Evolutionary conservation across 2,113 vertebrate species (phyloP).

Genomic region (Chionis minor): DNA sequence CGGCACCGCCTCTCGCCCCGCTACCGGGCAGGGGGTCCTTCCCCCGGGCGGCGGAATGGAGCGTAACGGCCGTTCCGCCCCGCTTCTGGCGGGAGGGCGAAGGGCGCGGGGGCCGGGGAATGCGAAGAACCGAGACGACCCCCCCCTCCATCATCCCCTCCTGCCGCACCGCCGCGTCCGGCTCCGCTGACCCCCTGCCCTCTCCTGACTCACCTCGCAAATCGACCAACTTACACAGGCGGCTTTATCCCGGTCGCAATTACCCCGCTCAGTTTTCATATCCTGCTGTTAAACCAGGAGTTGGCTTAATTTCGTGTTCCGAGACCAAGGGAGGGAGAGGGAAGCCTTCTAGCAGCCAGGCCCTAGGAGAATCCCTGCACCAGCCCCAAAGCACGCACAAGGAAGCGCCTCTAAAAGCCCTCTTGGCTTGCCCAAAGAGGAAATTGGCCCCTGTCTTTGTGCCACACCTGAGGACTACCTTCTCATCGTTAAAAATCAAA

Average conservation of each 20-base stretch:
- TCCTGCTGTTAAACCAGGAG: accelerated
- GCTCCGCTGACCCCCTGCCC: background rate
- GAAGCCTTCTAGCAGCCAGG: accelerated
- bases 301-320: accelerated
- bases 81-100: accelerated
- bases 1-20: accelerated
- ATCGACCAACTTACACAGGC: accelerated
- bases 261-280: accelerated
- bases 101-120: accelerated
- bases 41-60: accelerated
- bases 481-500: accelerated
- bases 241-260: accelerated
- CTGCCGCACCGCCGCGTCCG: accelerated
- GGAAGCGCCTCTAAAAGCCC: accelerated
- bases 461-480: no score
- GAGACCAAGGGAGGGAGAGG: accelerated
- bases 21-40: no score
- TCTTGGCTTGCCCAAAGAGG: accelerated
- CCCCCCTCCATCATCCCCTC: no score
- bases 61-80: accelerated
- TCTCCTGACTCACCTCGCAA: background rate
- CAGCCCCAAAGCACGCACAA: accelerated
- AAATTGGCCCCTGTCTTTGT: background rate
- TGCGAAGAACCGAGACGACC: no score
- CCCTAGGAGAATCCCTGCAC: accelerated